Base-by-base conservation (phyloP, 2,888 invertebrate species). In the Mechanitis mazaeus region DNA sequence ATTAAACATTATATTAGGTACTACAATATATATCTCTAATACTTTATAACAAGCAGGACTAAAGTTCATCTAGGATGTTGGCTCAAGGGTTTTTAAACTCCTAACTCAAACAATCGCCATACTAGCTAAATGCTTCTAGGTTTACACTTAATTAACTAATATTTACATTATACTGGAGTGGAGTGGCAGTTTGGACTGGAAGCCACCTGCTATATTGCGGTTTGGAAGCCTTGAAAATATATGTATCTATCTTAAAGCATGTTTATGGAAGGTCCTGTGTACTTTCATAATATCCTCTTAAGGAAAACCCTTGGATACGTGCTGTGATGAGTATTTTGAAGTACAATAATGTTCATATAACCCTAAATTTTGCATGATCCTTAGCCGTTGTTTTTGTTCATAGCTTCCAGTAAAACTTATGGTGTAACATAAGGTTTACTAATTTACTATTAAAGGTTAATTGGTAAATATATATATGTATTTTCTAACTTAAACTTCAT, bases 141-240 rank as follows among this genome's bases (percentile, higher is more conserved):
- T 86, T 85, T 84, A 79, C 86, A 84, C 81, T 86, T 90, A 89
- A 90, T 90, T 90, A 88, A 86, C 84, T 86, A 85, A 87, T 89
- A 90, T 88, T 89, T 86, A 86, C 87, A 80, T 84, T 20, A 20
- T 0, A 20, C 20, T 85, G 79, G 83, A 76, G 75, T 70, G 72
- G 73, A 71, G 84, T 83, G 85, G 86, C 85, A 83, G 85, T 87
- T 85, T 82, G 76, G 75, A 74, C 71, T 74, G 68, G 79, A 75
- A 86, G 84, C 86, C 87, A 84, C 79, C 71, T 71, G 79, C 75
- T 74, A 74, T 73, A 74, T 72, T 79, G 80, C 66, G 80, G 81
- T 75, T 79, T 79, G 80, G 80, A 80, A 68, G 65, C 77, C 76
- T 75, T 60, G 47, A 63, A 60, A 61, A 61, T 33, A 31, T 50